phyloP scores from a whole-genome alignment of 2,113 vertebrate species.

The Drymodes brunneopygia region DNA sequence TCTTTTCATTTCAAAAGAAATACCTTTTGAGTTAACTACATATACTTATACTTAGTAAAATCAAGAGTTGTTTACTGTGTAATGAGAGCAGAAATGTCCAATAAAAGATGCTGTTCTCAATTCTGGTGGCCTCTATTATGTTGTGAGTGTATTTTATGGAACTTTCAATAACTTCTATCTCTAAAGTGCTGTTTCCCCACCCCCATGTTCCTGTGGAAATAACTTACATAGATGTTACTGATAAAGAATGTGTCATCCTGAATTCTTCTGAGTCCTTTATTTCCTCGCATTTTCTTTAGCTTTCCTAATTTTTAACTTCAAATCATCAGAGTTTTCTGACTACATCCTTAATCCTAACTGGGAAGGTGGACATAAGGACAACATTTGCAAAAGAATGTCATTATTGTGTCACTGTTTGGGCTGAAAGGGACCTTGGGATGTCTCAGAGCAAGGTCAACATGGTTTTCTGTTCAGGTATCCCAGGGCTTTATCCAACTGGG shows the following conservation, averaged over 20 bases:
- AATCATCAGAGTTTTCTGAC: background rate
- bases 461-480: background rate
- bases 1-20: background rate
- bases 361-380: background rate
- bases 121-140: background rate
- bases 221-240: background rate
- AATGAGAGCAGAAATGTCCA: background rate
- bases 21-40: background rate
- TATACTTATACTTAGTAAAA: background rate
- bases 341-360: background rate
- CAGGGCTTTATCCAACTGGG: background rate
- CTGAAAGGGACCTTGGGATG: background rate
- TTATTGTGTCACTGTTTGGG: background rate
- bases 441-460: background rate
- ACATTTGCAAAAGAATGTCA: background rate
- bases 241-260: background rate
- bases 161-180: background rate
- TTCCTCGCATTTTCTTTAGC: background rate
- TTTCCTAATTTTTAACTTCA: background rate
- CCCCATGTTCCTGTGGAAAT: background rate
- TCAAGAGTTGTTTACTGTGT: background rate
- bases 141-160: background rate
- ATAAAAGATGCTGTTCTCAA: background rate
- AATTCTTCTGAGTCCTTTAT: background rate
- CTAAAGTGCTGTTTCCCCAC: background rate